Evolutionary conservation across 2,888 invertebrate genomes (phyloP).

Genomic region (Caenorhabditis wallacei): DNA sequence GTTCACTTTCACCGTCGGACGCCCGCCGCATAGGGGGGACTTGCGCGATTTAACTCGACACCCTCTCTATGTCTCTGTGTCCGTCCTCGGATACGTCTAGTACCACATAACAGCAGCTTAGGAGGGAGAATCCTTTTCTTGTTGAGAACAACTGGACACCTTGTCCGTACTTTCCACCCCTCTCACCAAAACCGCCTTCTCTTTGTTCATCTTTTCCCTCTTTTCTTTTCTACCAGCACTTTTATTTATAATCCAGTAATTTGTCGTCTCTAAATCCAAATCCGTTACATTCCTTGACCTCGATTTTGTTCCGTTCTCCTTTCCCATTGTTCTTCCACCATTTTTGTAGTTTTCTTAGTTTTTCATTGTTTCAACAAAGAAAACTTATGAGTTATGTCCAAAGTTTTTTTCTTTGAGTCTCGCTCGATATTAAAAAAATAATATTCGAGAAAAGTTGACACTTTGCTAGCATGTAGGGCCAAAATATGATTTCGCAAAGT

Average conservation of each 20-base stretch:
- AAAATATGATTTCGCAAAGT: slow-evolving; percentile 60
- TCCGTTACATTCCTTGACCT: slow-evolving; percentile 64
- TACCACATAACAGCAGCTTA: slow-evolving; percentile 65
- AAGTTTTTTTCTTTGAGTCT: neutral
- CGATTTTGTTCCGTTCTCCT: slow-evolving; percentile 42
- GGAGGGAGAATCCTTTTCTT: slow-evolving; percentile 42
- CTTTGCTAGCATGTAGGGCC: slow-evolving; percentile 47
- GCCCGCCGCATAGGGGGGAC: slow-evolving; percentile 39
- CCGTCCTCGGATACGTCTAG: slow-evolving; percentile 56
- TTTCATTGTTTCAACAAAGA: slow-evolving; percentile 12
- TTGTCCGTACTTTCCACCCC: slow-evolving; percentile 55
- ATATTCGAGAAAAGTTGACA: slow-evolving; percentile 13
- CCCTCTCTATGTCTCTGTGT: slow-evolving; percentile 49
- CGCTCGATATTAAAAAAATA: neutral
- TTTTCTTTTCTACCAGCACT: slow-evolving; percentile 32
- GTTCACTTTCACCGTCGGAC: slow-evolving; percentile 55
- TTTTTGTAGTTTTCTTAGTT: slow-evolving; percentile 19
- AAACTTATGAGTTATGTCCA: neutral
- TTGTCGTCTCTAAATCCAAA: slow-evolving; percentile 50
- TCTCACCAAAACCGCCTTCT: slow-evolving; percentile 48
- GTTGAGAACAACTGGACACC: slow-evolving; percentile 63
- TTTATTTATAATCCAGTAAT: slow-evolving; percentile 61
- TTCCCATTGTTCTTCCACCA: slow-evolving; percentile 24
- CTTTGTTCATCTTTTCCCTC: slow-evolving; percentile 7
- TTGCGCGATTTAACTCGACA: slow-evolving; percentile 65